Base-by-base conservation (phyloP, 2,888 invertebrate genomes). In the Galerucella nymphaeae region DNA sequence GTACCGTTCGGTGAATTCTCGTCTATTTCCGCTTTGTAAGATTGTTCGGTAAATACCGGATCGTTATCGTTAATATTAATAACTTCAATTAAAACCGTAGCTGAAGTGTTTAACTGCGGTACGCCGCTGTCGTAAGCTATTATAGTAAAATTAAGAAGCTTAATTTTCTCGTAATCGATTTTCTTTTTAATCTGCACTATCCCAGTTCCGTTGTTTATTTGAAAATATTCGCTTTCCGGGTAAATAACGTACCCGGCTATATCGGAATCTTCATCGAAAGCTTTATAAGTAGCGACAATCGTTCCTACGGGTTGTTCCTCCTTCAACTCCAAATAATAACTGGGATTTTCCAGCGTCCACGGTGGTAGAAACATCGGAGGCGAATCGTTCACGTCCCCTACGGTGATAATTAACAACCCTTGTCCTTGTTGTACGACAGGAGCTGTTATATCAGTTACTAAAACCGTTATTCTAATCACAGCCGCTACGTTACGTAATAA, bases 51-150 rank as follows among this genome's bases (percentile, higher is more conserved):
- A 84, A 97, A 97, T 63, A 89, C 88, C 0, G 97, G 97, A 82
- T 93, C 92, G 83, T 96, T 95, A 81, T 97, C 97, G 80, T 98
- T 97, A 0, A 95, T 90, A 83, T 97, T 97, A 45, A 91, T 88
- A 2, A 98, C 89, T 63, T 91, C 90, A 0, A 97, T 94, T 8
- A 89, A 89, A 0, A 98, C 91, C 8, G 91, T 89, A 0, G 96
- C 96, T 0, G 93, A 89, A 0, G 95, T 90, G 4, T 94, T 93
- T 62, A 95, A 87, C 80, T 93, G 93, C 0, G 97, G 97, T 0
- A 94, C 91, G 2, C 97, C 97, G 0, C 93, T 93, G 86, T 98
- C 98, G 79, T 91, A 93, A 0, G 95, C 97, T 1, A 92, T 88
- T 0, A 96, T 92, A 0, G 92, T 93, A 83, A 97, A 95, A 83